Evolutionary conservation across 2,797 vertebrate genomes (phyloP).

Genomic region (Pseudochromis fuscus): DNA sequence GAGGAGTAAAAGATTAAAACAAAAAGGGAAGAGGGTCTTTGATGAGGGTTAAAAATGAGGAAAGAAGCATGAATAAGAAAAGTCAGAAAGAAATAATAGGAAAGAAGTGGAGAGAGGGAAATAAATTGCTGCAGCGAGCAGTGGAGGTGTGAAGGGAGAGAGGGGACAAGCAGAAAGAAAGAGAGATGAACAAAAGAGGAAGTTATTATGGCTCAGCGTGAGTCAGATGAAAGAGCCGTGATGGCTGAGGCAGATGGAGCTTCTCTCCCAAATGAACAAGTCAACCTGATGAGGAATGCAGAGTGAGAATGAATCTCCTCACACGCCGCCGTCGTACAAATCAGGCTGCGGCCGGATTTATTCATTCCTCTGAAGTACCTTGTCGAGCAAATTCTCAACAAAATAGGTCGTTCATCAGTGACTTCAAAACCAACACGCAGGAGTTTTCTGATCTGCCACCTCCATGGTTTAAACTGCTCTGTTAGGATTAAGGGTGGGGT

Average conservation of each 20-base stretch:
- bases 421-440: neutral
- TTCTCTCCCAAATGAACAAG: slow-evolving; percentile 57
- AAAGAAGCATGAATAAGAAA: neutral
- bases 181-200: slow-evolving; percentile 56
- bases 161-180: slow-evolving; percentile 22
- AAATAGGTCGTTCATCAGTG: neutral
- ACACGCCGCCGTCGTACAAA: slow-evolving; percentile 13
- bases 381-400: slow-evolving; percentile 9
- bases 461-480: neutral
- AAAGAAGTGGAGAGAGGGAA: neutral
- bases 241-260: slow-evolving; percentile 59
- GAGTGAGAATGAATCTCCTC: slow-evolving; percentile 41
- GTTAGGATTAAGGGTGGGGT: neutral
- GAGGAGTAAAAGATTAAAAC: neutral
- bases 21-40: neutral
- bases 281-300: slow-evolving; percentile 57
- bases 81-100: neutral
- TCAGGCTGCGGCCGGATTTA: slow-evolving; percentile 11
- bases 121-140: neutral
- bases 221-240: slow-evolving; percentile 60
- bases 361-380: slow-evolving; percentile 10
- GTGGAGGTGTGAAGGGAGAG: slow-evolving; percentile 27
- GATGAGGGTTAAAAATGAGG: neutral
- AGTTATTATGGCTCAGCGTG: slow-evolving; percentile 64
- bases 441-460: neutral